These are phyloP conservation scores for Sylvia atricapilla DNA, from an alignment of 2,113 vertebrate species.

Conservation along the genomic window DNA sequence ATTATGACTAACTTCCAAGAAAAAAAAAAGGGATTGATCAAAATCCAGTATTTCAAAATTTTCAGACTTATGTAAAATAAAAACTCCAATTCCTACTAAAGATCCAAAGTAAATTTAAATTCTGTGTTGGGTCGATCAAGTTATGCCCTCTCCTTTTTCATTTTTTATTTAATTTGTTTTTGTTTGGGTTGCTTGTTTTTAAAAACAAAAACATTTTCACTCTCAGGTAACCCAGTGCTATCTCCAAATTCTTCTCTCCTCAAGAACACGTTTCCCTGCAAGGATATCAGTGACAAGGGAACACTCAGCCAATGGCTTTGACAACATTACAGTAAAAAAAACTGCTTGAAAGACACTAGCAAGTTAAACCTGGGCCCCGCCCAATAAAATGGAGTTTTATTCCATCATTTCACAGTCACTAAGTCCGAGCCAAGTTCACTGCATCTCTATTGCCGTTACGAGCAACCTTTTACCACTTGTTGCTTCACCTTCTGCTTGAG, in stretches of 20 bases:
- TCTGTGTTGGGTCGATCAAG: neutral
- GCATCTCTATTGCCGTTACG: neutral
- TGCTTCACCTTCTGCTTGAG: constrained; percentile 39
- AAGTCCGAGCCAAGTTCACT: neutral
- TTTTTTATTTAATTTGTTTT: neutral
- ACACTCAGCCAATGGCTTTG: neutral
- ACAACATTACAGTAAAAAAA: neutral
- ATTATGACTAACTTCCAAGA: neutral
- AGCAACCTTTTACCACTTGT: constrained; percentile 47
- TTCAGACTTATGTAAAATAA: neutral
- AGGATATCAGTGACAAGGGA: neutral
- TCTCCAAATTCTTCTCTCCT: neutral
- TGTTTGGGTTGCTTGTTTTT: neutral
- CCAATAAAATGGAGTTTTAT: neutral
- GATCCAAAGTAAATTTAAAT: neutral
- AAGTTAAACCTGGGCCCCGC: neutral
- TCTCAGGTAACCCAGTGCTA: neutral
- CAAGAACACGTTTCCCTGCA: neutral
- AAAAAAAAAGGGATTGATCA: neutral
- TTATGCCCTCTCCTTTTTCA: fast-evolving
- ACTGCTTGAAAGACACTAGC: neutral
- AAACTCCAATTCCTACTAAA: neutral
- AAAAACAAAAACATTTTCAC: neutral
- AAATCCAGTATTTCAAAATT: neutral
- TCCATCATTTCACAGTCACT: neutral